Percentiles rank a stretch among this genome's conserved stretches.
These are phyloP conservation scores for Ianthella basta DNA, from an alignment of 37 sponge, comb jelly and placozoan genomes.

Conservation along the genomic window DNA sequence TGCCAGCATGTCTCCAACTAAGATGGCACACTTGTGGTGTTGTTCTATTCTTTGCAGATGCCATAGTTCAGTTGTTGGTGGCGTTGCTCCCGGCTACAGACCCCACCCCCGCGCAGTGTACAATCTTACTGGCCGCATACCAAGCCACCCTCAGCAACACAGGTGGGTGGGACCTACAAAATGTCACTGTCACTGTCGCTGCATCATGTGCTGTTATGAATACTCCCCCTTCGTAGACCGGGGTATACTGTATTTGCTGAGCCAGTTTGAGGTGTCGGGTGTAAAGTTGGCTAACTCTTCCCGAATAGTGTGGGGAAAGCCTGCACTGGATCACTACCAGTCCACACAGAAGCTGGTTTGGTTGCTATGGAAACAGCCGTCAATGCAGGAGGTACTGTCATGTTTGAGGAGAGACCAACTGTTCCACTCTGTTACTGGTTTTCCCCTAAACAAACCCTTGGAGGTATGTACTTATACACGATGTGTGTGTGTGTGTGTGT, in stretches of 20 bases:
- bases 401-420: conserved; percentile 28
- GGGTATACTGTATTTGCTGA: conserved; percentile 58
- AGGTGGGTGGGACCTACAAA: conserved; percentile 36
- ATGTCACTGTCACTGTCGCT: background rate
- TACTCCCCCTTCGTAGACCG: conserved; percentile 43
- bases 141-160: conserved; percentile 34
- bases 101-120: conserved; percentile 7
- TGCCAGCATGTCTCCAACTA: background rate
- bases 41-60: conserved; percentile 33
- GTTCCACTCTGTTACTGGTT: conserved; percentile 19
- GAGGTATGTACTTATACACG: background rate
- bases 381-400: conserved; percentile 40
- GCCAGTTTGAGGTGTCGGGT: conserved; percentile 58
- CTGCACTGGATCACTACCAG: conserved; percentile 49
- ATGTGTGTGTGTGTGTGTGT: background rate
- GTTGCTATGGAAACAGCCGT: conserved; percentile 70
- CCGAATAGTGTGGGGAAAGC: conserved; percentile 66
- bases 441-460: conserved; percentile 28
- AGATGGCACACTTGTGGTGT: background rate
- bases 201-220: background rate
- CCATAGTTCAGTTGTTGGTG: conserved; percentile 57
- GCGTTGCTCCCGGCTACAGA: conserved; percentile 23
- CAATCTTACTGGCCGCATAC: conserved; percentile 65
- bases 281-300: conserved; percentile 1
- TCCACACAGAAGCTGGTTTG: conserved; percentile 43